Evolutionary conservation across 2,797 vertebrate genomes (phyloP).

Genomic region (Trematomus bernacchii): DNA sequence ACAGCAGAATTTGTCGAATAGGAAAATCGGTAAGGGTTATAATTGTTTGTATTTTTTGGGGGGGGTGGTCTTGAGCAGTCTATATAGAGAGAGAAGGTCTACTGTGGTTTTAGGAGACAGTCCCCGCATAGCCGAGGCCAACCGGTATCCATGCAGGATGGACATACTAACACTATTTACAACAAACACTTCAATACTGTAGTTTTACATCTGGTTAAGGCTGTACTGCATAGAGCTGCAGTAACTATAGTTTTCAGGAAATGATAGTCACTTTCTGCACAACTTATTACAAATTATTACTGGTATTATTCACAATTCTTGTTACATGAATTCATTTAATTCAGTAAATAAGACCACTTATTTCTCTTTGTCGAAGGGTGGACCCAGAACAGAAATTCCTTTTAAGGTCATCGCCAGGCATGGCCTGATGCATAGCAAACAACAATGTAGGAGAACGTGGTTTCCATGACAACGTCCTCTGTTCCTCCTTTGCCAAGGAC

Average conservation of each 20-base stretch:
- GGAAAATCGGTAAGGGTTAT: conserved; percentile 18
- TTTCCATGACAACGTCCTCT: conserved; percentile 76
- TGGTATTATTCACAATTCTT: conserved; percentile 81
- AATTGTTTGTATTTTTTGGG: conserved; percentile 44
- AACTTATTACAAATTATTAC: conserved; percentile 82
- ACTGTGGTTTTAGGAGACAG: conserved; percentile 65
- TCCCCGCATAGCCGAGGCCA: conserved; percentile 63
- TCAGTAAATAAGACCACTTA: conserved; percentile 87
- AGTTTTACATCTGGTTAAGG: conserved; percentile 87
- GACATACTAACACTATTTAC: conserved; percentile 95
- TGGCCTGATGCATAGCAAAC: conserved; percentile 88
- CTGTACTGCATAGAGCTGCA: conserved; percentile 84
- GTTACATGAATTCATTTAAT: conserved; percentile 78
- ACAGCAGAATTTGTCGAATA: conserved; percentile 42
- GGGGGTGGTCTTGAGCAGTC: conserved; percentile 60
- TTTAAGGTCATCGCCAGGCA: conserved; percentile 82
- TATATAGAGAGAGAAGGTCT: conserved; percentile 56
- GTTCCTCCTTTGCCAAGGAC: conserved; percentile 50
- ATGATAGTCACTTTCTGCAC: conserved; percentile 89
- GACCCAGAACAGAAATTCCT: conserved; percentile 79
- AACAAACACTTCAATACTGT: conserved; percentile 84
- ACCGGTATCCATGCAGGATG: conserved; percentile 89
- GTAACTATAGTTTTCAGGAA: conserved; percentile 82
- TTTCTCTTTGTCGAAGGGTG: conserved; percentile 82
- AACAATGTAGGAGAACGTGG: conserved; percentile 74